Evolutionary conservation across 2,888 invertebrate genomes (phyloP).

Genomic region (Frankliniella intonsa): DNA sequence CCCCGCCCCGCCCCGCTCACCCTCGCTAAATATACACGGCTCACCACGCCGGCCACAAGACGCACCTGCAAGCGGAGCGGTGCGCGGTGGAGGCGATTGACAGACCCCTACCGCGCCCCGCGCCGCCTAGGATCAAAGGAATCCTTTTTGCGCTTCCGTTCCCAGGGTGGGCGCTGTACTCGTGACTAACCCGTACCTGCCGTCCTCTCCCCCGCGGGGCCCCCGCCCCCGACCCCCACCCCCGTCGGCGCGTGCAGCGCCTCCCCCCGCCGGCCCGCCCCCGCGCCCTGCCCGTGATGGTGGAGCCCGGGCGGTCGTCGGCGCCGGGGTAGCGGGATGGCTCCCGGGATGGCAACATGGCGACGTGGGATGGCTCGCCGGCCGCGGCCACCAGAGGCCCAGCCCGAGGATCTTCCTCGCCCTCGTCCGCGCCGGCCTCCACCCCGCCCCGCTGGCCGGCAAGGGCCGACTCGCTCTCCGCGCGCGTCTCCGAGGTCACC

Average conservation of each 20-base stretch:
- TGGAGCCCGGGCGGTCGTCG: not conserved
- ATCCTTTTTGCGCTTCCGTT: not conserved
- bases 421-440: not conserved
- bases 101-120: too few relatives aligned
- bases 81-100: too few relatives aligned
- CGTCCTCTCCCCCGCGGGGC: too few relatives aligned
- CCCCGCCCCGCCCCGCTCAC: too few relatives aligned
- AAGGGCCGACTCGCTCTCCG: constrained; percentile 36
- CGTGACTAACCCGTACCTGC: too few relatives aligned
- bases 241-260: too few relatives aligned
- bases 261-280: too few relatives aligned
- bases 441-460: constrained; percentile 5
- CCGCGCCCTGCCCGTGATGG: too few relatives aligned
- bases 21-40: too few relatives aligned
- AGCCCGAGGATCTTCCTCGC: not conserved
- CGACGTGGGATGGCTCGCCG: constrained; percentile 29
- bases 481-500: constrained; percentile 38
- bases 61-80: too few relatives aligned
- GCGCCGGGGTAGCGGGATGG: not conserved
- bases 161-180: not conserved
- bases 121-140: not conserved
- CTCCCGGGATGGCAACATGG: constrained; percentile 32
- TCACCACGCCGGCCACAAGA: too few relatives aligned
- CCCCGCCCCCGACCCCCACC: too few relatives aligned
- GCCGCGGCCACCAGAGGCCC: constrained; percentile 28